A percentile compares a stretch with the other conserved stretches of the same genome.
phyloP scores from a whole-genome alignment of 2,113 vertebrate species.

The Dicerorhinus sumatrensis region DNA sequence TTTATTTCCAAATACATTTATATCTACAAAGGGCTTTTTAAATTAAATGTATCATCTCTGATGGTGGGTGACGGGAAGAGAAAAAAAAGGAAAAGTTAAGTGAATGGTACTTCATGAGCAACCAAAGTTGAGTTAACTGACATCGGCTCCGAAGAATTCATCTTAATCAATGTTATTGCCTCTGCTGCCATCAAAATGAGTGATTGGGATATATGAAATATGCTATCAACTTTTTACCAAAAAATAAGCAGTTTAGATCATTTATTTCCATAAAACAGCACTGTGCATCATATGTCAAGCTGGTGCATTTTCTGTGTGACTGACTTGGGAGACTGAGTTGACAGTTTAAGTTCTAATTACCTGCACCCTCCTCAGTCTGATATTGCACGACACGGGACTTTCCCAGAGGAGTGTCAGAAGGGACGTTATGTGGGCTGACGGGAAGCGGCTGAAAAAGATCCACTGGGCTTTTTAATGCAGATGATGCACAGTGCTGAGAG shows the following conservation, averaged over 20 bases:
- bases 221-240: slow-evolving; percentile 62
- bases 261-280: slow-evolving; percentile 63
- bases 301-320: slow-evolving; percentile 33
- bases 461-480: slow-evolving; percentile 71
- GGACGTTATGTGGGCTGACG: neutral
- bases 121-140: slow-evolving; percentile 31
- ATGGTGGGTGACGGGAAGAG: neutral
- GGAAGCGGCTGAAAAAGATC: slow-evolving; percentile 65
- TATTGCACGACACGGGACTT: neutral
- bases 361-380: slow-evolving; percentile 27
- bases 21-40: slow-evolving; percentile 20
- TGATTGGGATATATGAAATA: slow-evolving; percentile 65
- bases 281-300: slow-evolving; percentile 32
- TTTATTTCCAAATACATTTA: slow-evolving; percentile 44
- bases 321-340: slow-evolving; percentile 52
- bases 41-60: slow-evolving; percentile 55
- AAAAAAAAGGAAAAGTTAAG: slow-evolving; percentile 37
- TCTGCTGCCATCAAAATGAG: slow-evolving; percentile 67
- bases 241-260: slow-evolving; percentile 70
- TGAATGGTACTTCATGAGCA: neutral
- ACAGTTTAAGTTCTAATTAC: slow-evolving; percentile 72
- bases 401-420: slow-evolving; percentile 57
- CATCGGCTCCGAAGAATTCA: neutral
- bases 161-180: slow-evolving; percentile 59
- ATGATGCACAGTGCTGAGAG: neutral